Percentiles rank a stretch among this genome's conserved stretches.
Evolutionary conservation across 23 tunicate genomes (phyloP).

Genomic region (Ascidia mentula): DNA sequence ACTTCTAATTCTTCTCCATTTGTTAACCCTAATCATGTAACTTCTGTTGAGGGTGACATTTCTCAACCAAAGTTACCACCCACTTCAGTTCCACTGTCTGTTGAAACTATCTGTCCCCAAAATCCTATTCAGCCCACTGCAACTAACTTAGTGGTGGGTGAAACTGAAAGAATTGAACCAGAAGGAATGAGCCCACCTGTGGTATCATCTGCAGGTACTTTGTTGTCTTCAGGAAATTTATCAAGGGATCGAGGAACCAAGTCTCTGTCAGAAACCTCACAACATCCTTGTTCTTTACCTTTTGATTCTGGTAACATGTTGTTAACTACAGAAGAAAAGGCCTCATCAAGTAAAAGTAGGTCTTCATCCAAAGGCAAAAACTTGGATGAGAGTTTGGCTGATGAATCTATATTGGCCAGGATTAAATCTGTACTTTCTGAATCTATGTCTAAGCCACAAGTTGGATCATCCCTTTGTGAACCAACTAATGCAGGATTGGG

Average conservation of each 20-base stretch:
- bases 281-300: neutral
- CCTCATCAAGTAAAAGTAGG: neutral
- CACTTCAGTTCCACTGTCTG: neutral
- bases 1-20: neutral
- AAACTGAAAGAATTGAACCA: constrained; percentile 38
- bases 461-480: neutral
- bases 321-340: neutral
- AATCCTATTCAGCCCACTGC: neutral
- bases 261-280: neutral
- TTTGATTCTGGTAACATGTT: neutral
- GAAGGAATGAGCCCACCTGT: constrained; percentile 80
- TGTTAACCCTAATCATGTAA: neutral
- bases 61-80: neutral
- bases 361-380: neutral
- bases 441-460: constrained; percentile 12
- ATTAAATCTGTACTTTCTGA: constrained; percentile 55
- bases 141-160: neutral
- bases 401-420: constrained; percentile 39
- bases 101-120: neutral
- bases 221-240: neutral
- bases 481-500: neutral
- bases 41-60: neutral
- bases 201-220: neutral
- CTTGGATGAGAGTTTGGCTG: constrained; percentile 25
- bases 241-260: neutral